Percentiles rank a stretch among this genome's conserved stretches.
These are phyloP conservation scores for Ostrea edulis DNA, from an alignment of 1,140 invertebrate genomes.

Conservation along the genomic window DNA sequence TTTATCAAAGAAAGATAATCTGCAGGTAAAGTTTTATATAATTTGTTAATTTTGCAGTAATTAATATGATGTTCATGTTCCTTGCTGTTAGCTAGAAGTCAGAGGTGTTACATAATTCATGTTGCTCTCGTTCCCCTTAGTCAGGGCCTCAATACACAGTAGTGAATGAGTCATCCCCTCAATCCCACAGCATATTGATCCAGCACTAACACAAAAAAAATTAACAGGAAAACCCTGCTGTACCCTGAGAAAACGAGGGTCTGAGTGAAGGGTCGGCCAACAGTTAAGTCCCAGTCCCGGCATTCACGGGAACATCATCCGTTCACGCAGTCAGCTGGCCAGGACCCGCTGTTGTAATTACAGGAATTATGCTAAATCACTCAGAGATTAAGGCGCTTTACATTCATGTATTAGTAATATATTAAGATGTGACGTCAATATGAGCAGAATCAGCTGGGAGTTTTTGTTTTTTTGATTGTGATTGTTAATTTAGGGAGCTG, in stretches of 20 bases:
- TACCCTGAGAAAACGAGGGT: background rate
- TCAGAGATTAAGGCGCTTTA: background rate
- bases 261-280: background rate
- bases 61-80: too few relatives aligned
- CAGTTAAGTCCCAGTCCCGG: background rate
- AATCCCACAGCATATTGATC: constrained; percentile 29
- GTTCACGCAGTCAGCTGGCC: background rate
- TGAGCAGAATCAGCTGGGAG: constrained; percentile 24
- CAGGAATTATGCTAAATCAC: constrained; percentile 20
- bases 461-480: background rate
- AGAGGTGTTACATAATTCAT: constrained; percentile 16
- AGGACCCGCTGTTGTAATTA: background rate
- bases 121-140: background rate
- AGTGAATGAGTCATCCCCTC: constrained; percentile 29
- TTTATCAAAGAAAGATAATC: too few relatives aligned
- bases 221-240: background rate
- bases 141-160: background rate
- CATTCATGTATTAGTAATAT: constrained; percentile 20
- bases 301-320: background rate
- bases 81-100: too few relatives aligned
- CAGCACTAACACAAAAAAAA: constrained; percentile 7
- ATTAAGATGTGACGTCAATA: constrained; percentile 24
- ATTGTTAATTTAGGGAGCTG: background rate
- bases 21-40: too few relatives aligned
- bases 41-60: too few relatives aligned